phyloP scores from a whole-genome alignment of 1,140 invertebrate species.

The Scylla paramamosain region DNA sequence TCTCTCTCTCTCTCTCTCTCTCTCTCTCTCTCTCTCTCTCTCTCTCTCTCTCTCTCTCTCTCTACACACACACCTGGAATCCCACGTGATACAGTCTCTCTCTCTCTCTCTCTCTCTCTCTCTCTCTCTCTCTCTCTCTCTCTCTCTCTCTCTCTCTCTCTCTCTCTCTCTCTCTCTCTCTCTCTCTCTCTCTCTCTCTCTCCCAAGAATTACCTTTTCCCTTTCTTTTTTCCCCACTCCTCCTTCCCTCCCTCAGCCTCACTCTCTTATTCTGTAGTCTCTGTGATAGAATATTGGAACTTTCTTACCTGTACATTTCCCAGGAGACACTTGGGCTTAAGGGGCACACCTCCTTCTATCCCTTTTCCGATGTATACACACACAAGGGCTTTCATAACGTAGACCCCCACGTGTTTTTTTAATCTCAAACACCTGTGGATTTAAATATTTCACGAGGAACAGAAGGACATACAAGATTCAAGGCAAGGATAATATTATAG shows the following conservation, averaged over 20 bases:
- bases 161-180: neutral
- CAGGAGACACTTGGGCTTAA: neutral
- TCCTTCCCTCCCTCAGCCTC: neutral
- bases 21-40: neutral
- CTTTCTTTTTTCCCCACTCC: neutral
- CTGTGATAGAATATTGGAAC: neutral
- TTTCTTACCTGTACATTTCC: neutral
- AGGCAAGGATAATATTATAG: too few species aligned
- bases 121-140: conserved; percentile 14
- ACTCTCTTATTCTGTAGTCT: neutral
- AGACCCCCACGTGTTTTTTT: too few species aligned
- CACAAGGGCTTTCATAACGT: too few species aligned
- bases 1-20: neutral
- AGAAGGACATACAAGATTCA: too few species aligned
- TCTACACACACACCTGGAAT: too few species aligned
- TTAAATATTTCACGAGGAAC: too few species aligned
- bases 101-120: conserved; percentile 20
- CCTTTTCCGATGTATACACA: neutral
- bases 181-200: neutral
- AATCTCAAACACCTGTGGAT: too few species aligned
- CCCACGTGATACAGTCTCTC: too few species aligned
- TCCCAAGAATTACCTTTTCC: neutral
- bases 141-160: neutral
- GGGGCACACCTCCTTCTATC: neutral
- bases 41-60: neutral